A percentile compares a stretch with the other conserved stretches of the same genome.
Conservation (phyloP, 2,113 vertebrate species). For the Spea bombifrons region DNA sequence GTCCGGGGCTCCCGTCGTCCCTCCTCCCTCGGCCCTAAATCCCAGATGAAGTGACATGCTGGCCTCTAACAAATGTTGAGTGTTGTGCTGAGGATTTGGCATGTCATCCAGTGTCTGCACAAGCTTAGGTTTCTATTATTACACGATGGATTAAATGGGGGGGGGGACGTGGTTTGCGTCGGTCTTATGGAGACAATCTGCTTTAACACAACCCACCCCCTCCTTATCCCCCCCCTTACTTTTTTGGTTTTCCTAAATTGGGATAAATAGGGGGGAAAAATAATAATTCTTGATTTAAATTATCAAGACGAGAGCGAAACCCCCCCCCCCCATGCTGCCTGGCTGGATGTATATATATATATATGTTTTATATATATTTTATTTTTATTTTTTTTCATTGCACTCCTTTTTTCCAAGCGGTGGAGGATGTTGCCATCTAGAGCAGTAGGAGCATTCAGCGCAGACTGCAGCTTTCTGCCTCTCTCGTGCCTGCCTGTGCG, state of each 20-base stretch:
- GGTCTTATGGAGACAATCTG: constrained; percentile 53
- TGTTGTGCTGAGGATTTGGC: constrained; percentile 63
- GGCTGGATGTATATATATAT: constrained; percentile 4
- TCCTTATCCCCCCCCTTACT: constrained; percentile 7
- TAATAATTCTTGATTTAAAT: constrained; percentile 9
- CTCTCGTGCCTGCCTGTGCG: constrained; percentile 11
- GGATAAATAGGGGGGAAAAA: not conserved
- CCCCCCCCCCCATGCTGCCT: constrained; percentile 53
- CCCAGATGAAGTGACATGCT: constrained; percentile 51
- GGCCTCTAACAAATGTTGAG: constrained; percentile 54
- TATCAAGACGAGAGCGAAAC: constrained; percentile 52
- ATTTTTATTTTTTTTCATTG: not conserved
- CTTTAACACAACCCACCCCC: constrained; percentile 41
- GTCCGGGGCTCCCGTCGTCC: too few species aligned
- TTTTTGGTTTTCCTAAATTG: not conserved
- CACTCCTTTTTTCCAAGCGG: constrained; percentile 40
- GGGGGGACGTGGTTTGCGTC: constrained; percentile 51
- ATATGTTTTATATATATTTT: constrained; percentile 32
- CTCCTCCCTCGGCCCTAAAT: constrained; percentile 36
- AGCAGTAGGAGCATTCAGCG: constrained; percentile 64
- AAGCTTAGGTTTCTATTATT: constrained; percentile 65
- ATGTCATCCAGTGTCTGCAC: constrained; percentile 57
- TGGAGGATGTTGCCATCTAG: constrained; percentile 68
- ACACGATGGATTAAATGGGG: constrained; percentile 53
- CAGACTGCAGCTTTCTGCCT: constrained; percentile 52